Evolutionary conservation across 1,140 invertebrate genomes (phyloP).

Genomic region (Galleria mellonella): DNA sequence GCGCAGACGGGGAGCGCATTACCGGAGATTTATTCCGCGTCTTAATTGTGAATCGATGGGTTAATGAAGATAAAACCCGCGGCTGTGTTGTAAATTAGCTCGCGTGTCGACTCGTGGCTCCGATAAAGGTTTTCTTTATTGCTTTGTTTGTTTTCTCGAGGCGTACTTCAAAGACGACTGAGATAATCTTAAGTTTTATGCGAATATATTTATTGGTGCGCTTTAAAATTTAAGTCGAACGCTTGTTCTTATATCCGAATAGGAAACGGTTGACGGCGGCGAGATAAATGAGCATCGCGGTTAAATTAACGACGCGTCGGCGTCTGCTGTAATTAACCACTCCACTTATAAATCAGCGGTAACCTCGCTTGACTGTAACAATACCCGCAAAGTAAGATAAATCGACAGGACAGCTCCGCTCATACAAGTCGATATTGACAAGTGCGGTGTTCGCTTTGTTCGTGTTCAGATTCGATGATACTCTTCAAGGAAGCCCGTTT

Average conservation of each 20-base stretch:
- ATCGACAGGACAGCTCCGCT: slow-evolving; percentile 54
- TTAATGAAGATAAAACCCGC: slow-evolving; percentile 74
- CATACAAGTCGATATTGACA: slow-evolving; percentile 57
- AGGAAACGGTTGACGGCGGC: slow-evolving; percentile 26
- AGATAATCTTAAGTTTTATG: slow-evolving; percentile 71
- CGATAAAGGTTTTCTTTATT: slow-evolving; percentile 73
- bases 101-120: slow-evolving; percentile 70
- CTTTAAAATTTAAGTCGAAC: slow-evolving; percentile 40
- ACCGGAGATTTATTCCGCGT: slow-evolving; percentile 72
- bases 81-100: slow-evolving; percentile 74
- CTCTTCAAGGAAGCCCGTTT: slow-evolving; percentile 2
- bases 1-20: slow-evolving; percentile 67
- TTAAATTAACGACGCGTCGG: slow-evolving; percentile 49
- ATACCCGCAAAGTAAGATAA: slow-evolving; percentile 67
- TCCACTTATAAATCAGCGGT: slow-evolving; percentile 60
- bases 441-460: slow-evolving; percentile 38
- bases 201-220: slow-evolving; percentile 61
- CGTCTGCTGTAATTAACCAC: slow-evolving; percentile 52
- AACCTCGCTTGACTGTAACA: slow-evolving; percentile 48
- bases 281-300: slow-evolving; percentile 24
- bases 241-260: slow-evolving; percentile 25
- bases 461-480: slow-evolving; percentile 29
- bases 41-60: slow-evolving; percentile 75
- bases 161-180: slow-evolving; percentile 68
- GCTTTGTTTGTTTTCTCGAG: slow-evolving; percentile 72